Conservation (phyloP, 2,797 vertebrate species). For the Sorex maritimensis region DNA sequence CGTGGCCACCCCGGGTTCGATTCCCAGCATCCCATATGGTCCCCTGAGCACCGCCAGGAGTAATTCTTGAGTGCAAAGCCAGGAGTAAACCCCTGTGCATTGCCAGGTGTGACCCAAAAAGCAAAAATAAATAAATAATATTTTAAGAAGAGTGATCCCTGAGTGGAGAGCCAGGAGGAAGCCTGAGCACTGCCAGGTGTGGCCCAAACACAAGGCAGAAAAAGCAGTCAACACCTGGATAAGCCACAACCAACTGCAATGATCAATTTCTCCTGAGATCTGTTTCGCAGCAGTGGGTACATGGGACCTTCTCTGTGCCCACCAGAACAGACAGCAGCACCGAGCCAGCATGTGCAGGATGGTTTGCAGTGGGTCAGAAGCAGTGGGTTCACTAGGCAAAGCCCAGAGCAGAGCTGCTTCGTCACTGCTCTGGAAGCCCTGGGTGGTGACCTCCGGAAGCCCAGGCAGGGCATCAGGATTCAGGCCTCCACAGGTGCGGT, state of each 20-base stretch:
- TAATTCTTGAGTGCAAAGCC: too few species aligned
- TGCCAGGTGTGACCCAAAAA: too few species aligned
- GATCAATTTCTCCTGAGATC: not conserved
- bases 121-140: too few species aligned
- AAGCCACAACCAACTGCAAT: not conserved
- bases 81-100: too few species aligned
- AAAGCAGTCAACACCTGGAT: constrained; percentile 18
- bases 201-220: too few species aligned
- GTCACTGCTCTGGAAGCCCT: not conserved
- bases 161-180: too few species aligned
- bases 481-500: not conserved
- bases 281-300: constrained; percentile 10
- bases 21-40: too few species aligned
- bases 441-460: not conserved
- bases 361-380: not conserved
- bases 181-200: too few species aligned
- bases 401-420: not conserved
- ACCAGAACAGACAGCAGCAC: not conserved
- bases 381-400: not conserved
- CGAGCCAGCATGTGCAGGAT: not conserved
- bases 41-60: too few species aligned
- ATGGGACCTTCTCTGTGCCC: not conserved
- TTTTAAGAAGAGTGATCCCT: too few species aligned
- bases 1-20: too few species aligned
- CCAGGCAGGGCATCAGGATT: too few species aligned